Conservation (phyloP, 2,888 invertebrate genomes). For the Yponomeuta evonymella region DNA sequence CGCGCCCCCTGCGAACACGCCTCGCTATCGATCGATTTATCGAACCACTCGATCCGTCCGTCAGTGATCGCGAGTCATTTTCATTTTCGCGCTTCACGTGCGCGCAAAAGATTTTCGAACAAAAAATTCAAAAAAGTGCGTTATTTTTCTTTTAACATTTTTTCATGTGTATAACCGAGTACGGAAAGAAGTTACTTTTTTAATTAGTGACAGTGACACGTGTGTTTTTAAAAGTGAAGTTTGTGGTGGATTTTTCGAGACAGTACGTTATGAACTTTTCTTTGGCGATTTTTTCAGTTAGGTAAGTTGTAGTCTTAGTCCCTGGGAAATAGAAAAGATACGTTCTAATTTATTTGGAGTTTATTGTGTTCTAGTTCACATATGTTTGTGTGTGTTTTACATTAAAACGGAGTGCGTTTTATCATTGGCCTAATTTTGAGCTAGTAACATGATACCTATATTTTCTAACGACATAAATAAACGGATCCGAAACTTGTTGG, state of each 20-base stretch:
- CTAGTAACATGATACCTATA: neutral
- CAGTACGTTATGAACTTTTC: slow-evolving; percentile 4
- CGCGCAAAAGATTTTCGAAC: neutral
- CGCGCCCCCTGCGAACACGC: slow-evolving; percentile 63
- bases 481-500: neutral
- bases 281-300: neutral
- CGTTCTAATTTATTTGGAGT: neutral
- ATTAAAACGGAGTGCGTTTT: neutral
- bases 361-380: neutral
- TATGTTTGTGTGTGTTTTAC: neutral
- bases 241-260: neutral
- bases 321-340: neutral
- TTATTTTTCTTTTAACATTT: neutral
- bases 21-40: slow-evolving; percentile 31
- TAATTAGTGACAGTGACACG: neutral
- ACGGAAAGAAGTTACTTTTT: neutral
- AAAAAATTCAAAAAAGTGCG: neutral
- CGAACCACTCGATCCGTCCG: slow-evolving; percentile 10
- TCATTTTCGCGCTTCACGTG: slow-evolving; percentile 2
- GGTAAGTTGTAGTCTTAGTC: neutral
- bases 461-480: neutral
- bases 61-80: slow-evolving; percentile 1
- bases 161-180: neutral
- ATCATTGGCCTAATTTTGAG: neutral
- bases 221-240: neutral